Evolutionary conservation across 2,888 invertebrate species (phyloP).

Genomic region (Hylaea fasciaria): DNA sequence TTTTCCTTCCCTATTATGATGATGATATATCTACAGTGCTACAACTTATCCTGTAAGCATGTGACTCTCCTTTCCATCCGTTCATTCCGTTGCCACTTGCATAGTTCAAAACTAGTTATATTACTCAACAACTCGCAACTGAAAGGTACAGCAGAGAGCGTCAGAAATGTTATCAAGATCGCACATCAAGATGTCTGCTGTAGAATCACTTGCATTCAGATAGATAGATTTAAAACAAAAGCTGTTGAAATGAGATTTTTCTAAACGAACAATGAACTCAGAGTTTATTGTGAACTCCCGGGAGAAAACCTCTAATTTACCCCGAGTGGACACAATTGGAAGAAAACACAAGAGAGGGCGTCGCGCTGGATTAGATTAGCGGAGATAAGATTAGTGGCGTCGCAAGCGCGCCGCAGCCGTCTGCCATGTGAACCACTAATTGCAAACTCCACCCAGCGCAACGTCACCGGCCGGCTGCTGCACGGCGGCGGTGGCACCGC

Average conservation of each 20-base stretch:
- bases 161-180: slow-evolving; percentile 27
- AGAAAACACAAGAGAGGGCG: slow-evolving; percentile 82
- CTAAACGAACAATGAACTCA: slow-evolving; percentile 63
- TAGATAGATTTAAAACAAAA: slow-evolving; percentile 40
- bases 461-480: slow-evolving; percentile 27
- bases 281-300: slow-evolving; percentile 68
- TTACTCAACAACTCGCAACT: slow-evolving; percentile 2
- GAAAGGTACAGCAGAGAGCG: slow-evolving; percentile 9
- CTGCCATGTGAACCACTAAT: slow-evolving; percentile 72
- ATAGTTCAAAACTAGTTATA: neutral
- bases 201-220: slow-evolving; percentile 35
- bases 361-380: slow-evolving; percentile 80
- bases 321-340: slow-evolving; percentile 82
- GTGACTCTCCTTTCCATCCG: neutral
- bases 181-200: slow-evolving; percentile 35
- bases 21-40: neutral
- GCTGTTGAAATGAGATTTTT: slow-evolving; percentile 50
- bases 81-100: neutral
- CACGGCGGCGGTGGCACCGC: slow-evolving; percentile 19
- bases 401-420: slow-evolving; percentile 54
- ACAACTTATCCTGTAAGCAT: neutral
- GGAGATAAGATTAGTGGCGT: slow-evolving; percentile 80
- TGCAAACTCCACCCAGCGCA: slow-evolving; percentile 56
- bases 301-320: slow-evolving; percentile 80
- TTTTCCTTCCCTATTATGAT: neutral